Evolutionary conservation across 2,797 vertebrate genomes (phyloP).

Genomic region (Enteromius paludinosus): DNA sequence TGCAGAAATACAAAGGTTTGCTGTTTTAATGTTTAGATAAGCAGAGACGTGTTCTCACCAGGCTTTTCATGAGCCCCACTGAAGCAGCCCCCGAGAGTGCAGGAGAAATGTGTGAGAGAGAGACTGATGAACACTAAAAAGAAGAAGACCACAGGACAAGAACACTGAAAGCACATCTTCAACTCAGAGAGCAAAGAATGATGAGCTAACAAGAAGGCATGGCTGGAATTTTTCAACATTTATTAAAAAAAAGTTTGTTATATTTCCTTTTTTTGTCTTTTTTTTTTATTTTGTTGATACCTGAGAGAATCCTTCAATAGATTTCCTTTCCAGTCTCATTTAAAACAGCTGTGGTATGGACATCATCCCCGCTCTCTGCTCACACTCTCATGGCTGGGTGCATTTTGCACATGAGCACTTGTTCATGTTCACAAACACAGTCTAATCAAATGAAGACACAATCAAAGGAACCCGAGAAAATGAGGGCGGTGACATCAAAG

Average conservation of each 20-base stretch:
- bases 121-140: slow-evolving; percentile 39
- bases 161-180: slow-evolving; percentile 54
- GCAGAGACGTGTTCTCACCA: slow-evolving; percentile 9
- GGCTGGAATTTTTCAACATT: slow-evolving; percentile 80
- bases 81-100: slow-evolving; percentile 16
- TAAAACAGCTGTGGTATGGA: slow-evolving; percentile 68
- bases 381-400: slow-evolving; percentile 67
- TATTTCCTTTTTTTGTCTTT: slow-evolving; percentile 31
- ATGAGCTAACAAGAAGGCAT: slow-evolving; percentile 75
- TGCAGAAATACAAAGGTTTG: neutral
- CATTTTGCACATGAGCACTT: slow-evolving; percentile 46
- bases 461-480: neutral
- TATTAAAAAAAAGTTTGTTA: slow-evolving; percentile 74
- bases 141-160: slow-evolving; percentile 38
- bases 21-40: neutral
- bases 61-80: neutral
- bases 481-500: slow-evolving; percentile 34
- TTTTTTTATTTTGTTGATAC: slow-evolving; percentile 72
- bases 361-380: slow-evolving; percentile 59
- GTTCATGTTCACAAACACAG: slow-evolving; percentile 12
- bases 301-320: slow-evolving; percentile 86
- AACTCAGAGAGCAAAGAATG: slow-evolving; percentile 71
- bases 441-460: slow-evolving; percentile 20
- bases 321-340: slow-evolving; percentile 76
- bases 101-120: slow-evolving; percentile 24